Percentiles rank a stretch among this genome's conserved stretches.
Evolutionary conservation across 2,113 vertebrate genomes (phyloP).

Genomic region (Zosterops hypoxanthus): DNA sequence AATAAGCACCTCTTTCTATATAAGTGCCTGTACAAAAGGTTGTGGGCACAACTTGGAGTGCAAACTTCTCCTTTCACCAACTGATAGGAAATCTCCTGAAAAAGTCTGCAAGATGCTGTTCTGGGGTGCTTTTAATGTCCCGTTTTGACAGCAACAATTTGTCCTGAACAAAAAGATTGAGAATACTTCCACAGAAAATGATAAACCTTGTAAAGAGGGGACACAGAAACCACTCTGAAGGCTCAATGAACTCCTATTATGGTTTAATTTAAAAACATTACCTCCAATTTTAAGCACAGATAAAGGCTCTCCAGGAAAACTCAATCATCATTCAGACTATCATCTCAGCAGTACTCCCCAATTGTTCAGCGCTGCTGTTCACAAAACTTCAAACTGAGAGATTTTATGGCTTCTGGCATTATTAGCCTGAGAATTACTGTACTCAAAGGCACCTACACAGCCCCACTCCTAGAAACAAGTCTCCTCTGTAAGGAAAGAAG

Average conservation of each 20-base stretch:
- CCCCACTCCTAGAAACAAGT: not conserved
- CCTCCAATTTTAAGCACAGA: slow-evolving; percentile 47
- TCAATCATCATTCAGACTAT: slow-evolving; percentile 57
- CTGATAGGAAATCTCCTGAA: not conserved
- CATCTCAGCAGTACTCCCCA: slow-evolving; percentile 32
- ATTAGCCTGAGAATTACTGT: slow-evolving; percentile 33
- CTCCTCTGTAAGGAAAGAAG: not conserved
- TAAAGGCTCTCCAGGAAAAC: slow-evolving; percentile 58
- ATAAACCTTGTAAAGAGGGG: not conserved
- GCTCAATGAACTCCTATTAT: slow-evolving; percentile 15
- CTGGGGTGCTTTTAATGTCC: not conserved
- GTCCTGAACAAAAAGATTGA: not conserved
- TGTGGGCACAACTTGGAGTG: not conserved
- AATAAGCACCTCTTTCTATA: not conserved
- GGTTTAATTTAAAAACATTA: slow-evolving; percentile 31
- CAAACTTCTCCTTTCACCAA: not conserved
- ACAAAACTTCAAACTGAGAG: slow-evolving; percentile 26
- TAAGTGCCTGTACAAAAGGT: not conserved
- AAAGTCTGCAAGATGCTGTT: not conserved
- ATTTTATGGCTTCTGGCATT: slow-evolving; percentile 53
- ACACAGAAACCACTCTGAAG: not conserved
- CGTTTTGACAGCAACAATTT: not conserved
- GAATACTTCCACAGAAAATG: not conserved
- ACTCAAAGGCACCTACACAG: not conserved
- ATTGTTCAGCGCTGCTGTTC: slow-evolving; percentile 15